These are phyloP conservation scores for Acrobasis suavella DNA, from an alignment of 2,888 invertebrate species.

Conservation along the genomic window DNA sequence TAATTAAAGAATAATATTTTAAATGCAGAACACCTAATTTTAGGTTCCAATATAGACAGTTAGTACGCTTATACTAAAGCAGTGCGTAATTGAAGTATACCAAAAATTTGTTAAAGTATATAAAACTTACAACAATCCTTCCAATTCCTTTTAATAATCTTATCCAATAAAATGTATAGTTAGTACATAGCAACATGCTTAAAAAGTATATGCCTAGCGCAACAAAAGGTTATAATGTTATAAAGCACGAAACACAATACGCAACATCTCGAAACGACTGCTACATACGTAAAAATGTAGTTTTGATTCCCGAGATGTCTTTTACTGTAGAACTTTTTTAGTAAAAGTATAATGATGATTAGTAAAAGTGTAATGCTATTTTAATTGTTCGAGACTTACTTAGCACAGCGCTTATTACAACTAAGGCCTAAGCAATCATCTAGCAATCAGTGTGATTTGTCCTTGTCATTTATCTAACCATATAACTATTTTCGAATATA, in stretches of 20 bases:
- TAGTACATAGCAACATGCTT: background rate
- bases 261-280: too few relatives aligned
- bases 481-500: background rate
- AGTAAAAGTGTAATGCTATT: background rate
- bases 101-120: background rate
- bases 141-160: background rate
- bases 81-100: background rate
- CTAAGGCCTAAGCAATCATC: background rate
- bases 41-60: too few relatives aligned
- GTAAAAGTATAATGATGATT: too few relatives aligned
- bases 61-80: background rate
- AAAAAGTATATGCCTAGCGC: background rate
- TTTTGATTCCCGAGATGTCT: too few relatives aligned
- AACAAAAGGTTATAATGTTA: too few relatives aligned
- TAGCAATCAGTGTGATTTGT: background rate
- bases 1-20: too few relatives aligned
- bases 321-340: too few relatives aligned
- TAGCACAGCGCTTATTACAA: background rate
- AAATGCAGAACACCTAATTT: too few relatives aligned
- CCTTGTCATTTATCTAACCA: background rate
- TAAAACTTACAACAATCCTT: background rate
- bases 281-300: too few relatives aligned
- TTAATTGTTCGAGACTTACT: constrained; percentile 1
- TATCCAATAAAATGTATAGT: background rate
- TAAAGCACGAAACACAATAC: too few relatives aligned